phyloP scores from a whole-genome alignment of 2,113 vertebrate genomes.

The Apodemus sylvaticus region DNA sequence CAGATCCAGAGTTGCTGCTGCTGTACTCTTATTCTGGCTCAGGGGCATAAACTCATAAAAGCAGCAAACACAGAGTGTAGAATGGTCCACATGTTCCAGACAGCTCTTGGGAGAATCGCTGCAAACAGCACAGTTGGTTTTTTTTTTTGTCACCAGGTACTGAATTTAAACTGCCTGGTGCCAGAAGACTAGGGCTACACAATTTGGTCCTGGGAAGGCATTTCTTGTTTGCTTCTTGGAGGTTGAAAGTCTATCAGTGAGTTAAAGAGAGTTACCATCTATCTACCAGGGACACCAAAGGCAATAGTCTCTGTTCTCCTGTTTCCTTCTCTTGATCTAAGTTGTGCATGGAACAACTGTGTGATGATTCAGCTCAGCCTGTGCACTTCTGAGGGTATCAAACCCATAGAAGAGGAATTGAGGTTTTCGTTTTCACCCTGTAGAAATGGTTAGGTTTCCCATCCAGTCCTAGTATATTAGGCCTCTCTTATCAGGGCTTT shows the following conservation, averaged over 20 bases:
- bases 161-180: conserved; percentile 28
- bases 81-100: background rate
- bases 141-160: background rate
- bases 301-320: no score
- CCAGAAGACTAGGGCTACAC: background rate
- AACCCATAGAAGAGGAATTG: background rate
- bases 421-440: background rate
- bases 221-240: background rate
- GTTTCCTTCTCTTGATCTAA: background rate
- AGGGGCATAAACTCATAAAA: conserved; percentile 20
- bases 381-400: background rate
- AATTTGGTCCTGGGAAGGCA: background rate
- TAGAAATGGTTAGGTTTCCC: background rate
- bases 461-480: background rate
- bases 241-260: background rate
- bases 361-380: background rate
- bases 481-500: background rate
- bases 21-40: conserved; percentile 14
- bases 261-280: background rate
- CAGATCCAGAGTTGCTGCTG: background rate
- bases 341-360: background rate
- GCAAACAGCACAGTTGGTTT: background rate
- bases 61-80: background rate
- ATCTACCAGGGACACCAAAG: background rate
- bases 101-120: conserved; percentile 23